Base-by-base conservation (phyloP, 2,113 vertebrate species). In the Brienomyrus brachyistius region DNA sequence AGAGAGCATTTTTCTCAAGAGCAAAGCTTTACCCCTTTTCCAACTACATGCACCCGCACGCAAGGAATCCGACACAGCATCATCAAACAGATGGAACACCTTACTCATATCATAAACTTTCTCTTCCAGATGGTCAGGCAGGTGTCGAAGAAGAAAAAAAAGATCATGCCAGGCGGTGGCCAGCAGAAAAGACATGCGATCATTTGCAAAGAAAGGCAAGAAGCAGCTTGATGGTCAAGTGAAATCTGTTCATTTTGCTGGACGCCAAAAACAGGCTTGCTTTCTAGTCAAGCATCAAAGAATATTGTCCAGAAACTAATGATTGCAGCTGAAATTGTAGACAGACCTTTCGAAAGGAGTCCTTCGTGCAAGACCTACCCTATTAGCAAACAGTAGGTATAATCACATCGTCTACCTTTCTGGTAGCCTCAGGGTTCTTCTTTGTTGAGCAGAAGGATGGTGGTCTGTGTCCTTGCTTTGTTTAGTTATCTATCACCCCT, bases 1-100 rank as follows among this genome's bases (percentile, higher is more conserved):
- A 27, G 59, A 66, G 5, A 74, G 4, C 4, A 40, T 35, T 74
- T 40, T 35, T 17, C 27, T 17, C 11, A 31, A 15, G 31, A 15
- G 11, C 27, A 35, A 11, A 74, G 31, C 74, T 80, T 5, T 43
- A 17, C 74, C 5, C 31, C 13, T 2, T 40, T 40, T 77, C 15
- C 35, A 40, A 19, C 5, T 40, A 77, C 5, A 40, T 6, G 70
- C 35, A 40, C 13, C 31, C 17, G 70, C 70, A 77, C 13, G 19
- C 4, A 84, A 84, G 80, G 80, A n/a, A 84, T 47, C 40, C 19
- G 19, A 48, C 21, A 19, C 40, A 47, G 17, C 17, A 43, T 89
- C 90, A 74, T 90, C 87, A 88, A 90, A 70, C 84, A 35, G 8
- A 45, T 54, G 45, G 80, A 48, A 48, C 19, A 47, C 27, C 15